Evolutionary conservation across 2,797 vertebrate species (phyloP).

Genomic region (Cynopterus sphinx): DNA sequence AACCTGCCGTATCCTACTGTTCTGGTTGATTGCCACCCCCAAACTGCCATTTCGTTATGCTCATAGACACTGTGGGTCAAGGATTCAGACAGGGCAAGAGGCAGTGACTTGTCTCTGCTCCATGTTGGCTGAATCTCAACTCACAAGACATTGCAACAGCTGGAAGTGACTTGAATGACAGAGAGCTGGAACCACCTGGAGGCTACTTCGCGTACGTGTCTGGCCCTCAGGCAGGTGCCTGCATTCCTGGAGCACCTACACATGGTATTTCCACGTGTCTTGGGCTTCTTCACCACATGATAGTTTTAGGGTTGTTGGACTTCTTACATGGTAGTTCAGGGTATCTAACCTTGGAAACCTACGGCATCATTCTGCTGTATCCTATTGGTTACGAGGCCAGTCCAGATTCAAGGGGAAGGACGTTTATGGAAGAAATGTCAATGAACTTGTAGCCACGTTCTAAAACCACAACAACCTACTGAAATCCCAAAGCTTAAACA

Average conservation of each 20-base stretch:
- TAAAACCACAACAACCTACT: not conserved
- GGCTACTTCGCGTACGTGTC: not conserved
- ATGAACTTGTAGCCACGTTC: not conserved
- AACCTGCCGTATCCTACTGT: not conserved
- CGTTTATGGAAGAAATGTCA: not conserved
- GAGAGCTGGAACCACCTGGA: not conserved
- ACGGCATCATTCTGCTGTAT: not conserved
- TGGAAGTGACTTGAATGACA: not conserved
- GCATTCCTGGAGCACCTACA: too few species aligned
- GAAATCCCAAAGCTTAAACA: not conserved
- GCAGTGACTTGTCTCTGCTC: not conserved
- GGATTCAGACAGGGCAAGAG: not conserved
- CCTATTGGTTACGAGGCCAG: not conserved
- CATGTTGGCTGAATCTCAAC: not conserved
- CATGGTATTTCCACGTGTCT: not conserved
- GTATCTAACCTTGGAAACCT: not conserved
- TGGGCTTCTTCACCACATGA: not conserved
- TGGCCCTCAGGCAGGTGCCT: not conserved
- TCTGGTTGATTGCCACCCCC: not conserved
- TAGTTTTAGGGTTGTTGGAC: not conserved
- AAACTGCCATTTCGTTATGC: not conserved
- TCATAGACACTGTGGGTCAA: not conserved
- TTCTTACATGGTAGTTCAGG: not conserved
- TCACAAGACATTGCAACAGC: not conserved
- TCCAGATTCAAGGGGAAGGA: not conserved